Conservation (phyloP, 2,888 invertebrate species). For the Dasysyrphus albostriatus region DNA sequence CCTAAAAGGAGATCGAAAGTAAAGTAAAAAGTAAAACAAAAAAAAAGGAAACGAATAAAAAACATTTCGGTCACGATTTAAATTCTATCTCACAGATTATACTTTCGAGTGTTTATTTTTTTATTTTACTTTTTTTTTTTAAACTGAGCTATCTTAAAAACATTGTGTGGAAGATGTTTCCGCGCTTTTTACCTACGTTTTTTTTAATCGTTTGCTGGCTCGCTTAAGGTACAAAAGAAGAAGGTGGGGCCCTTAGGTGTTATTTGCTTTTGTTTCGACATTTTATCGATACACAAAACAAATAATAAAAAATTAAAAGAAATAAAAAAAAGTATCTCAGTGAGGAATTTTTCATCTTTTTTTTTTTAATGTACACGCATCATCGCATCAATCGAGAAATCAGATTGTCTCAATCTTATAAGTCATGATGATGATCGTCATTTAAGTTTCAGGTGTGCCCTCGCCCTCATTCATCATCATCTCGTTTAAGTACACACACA, state of each 20-base stretch:
- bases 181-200: slow-evolving; percentile 38
- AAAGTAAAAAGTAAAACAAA: slow-evolving; percentile 12
- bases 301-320: slow-evolving; percentile 31
- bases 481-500: slow-evolving; percentile 43
- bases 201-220: slow-evolving; percentile 37
- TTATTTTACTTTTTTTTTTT: not conserved
- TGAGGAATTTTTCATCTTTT: slow-evolving; percentile 49
- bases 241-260: slow-evolving; percentile 70
- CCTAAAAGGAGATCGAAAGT: slow-evolving; percentile 65
- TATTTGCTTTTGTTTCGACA: slow-evolving; percentile 74
- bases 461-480: slow-evolving; percentile 71
- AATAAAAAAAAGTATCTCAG: slow-evolving; percentile 38
- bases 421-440: slow-evolving; percentile 64
- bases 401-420: slow-evolving; percentile 59
- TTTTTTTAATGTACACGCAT: slow-evolving; percentile 65
- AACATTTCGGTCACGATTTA: slow-evolving; percentile 74
- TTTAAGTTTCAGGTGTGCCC: slow-evolving; percentile 73
- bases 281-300: slow-evolving; percentile 67
- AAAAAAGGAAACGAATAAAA: slow-evolving; percentile 19
- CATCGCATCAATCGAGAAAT: slow-evolving; percentile 67
- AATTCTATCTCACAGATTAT: slow-evolving; percentile 73
- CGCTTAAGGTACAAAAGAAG: slow-evolving; percentile 2
- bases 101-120: slow-evolving; percentile 42
- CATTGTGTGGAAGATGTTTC: slow-evolving; percentile 30
- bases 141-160: not conserved